These are phyloP conservation scores for Trematocara macrostoma DNA, from an alignment of 2,113 vertebrate genomes.

Conservation along the genomic window DNA sequence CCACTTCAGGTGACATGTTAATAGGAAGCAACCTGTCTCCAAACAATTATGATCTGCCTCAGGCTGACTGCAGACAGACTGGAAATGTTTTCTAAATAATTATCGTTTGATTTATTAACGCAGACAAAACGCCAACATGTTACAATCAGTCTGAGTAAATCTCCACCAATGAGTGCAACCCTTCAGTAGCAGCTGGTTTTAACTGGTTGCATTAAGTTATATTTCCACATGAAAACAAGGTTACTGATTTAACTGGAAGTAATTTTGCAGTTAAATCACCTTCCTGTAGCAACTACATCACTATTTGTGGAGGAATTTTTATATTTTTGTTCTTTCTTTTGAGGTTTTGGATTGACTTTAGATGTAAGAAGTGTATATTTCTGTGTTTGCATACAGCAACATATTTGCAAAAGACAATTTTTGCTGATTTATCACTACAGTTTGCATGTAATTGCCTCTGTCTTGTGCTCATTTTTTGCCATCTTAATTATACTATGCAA, in stretches of 20 bases:
- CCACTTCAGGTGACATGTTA: too few species aligned
- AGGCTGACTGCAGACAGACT: neutral
- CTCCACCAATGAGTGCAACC: neutral
- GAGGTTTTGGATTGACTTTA: neutral
- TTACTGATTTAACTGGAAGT: neutral
- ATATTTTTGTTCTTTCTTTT: neutral
- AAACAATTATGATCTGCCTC: neutral
- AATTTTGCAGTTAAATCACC: neutral
- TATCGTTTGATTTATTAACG: neutral
- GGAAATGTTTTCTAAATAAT: neutral
- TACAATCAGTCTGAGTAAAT: neutral
- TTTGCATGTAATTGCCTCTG: neutral
- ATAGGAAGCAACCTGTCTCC: neutral
- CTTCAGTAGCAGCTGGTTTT: neutral
- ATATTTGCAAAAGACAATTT: neutral
- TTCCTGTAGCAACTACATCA: neutral
- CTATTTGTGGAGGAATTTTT: neutral
- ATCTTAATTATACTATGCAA: neutral
- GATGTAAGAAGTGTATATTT: neutral
- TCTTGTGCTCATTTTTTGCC: neutral
- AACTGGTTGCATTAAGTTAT: neutral
- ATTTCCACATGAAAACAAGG: neutral
- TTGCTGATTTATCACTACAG: neutral
- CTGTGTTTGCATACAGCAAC: neutral
- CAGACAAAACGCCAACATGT: neutral